Conservation (phyloP, 2,888 invertebrate genomes). For the Bugulina stolonifera region DNA sequence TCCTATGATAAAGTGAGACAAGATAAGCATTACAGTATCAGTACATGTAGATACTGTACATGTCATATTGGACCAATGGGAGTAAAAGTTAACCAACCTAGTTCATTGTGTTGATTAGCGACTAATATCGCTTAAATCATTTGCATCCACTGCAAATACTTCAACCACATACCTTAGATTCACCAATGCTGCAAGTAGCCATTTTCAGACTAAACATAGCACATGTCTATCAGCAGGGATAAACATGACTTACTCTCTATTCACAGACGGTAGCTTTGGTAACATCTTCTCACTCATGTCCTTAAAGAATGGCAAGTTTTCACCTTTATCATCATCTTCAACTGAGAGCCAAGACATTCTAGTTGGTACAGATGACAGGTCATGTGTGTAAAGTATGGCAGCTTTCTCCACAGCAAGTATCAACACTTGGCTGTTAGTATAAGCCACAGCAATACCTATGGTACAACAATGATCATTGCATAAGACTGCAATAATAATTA, state of each 20-base stretch:
- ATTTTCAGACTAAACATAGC: background rate
- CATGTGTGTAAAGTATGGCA: conserved; percentile 63
- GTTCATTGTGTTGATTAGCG: too few relatives aligned
- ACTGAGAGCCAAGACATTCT: background rate
- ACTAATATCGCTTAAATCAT: too few relatives aligned
- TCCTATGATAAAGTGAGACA: too few relatives aligned
- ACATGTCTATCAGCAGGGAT: background rate
- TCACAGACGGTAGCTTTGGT: conserved; percentile 56
- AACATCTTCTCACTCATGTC: conserved; percentile 54
- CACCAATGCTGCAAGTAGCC: background rate
- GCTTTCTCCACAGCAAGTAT: conserved; percentile 81
- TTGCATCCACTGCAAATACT: too few relatives aligned
- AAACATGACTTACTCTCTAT: conserved; percentile 39
- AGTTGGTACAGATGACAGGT: background rate
- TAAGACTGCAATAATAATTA: too few relatives aligned
- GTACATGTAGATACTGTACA: too few relatives aligned
- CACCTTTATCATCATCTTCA: background rate
- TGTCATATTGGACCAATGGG: too few relatives aligned
- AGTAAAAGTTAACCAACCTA: too few relatives aligned
- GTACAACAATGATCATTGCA: conserved; percentile 16
- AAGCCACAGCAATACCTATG: conserved; percentile 60
- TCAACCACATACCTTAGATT: too few relatives aligned
- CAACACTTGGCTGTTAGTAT: conserved; percentile 60
- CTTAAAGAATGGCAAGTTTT: conserved; percentile 37
- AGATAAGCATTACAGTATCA: too few relatives aligned